A percentile compares a stretch with the other conserved stretches of the same genome.
Evolutionary conservation across 37 sponge, comb jelly and placozoan genomes (phyloP).

Genomic region (Hexactinellida sp.): DNA sequence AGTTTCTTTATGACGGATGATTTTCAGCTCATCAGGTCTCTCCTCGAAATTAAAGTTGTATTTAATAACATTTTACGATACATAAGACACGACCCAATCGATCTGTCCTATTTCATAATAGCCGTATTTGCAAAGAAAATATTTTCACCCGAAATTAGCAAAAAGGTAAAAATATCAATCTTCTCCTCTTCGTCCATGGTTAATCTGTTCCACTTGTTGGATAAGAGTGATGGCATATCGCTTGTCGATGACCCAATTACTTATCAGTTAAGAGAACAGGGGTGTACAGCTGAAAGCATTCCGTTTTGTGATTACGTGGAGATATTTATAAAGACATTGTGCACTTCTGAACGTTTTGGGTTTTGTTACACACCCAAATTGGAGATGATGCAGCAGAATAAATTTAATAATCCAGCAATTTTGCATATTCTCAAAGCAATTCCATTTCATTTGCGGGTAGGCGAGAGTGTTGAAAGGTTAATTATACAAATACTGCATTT

Average conservation of each 20-base stretch:
- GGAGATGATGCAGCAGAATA: neutral
- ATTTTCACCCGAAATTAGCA: neutral
- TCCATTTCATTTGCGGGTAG: neutral
- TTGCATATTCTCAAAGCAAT: neutral
- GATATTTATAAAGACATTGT: neutral
- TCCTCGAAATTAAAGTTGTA: neutral
- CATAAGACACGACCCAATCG: neutral
- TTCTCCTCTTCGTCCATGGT: neutral
- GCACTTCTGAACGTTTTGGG: neutral
- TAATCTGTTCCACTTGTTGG: neutral
- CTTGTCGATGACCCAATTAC: neutral
- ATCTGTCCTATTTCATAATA: neutral
- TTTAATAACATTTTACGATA: neutral
- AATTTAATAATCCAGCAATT: neutral
- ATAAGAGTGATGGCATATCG: neutral
- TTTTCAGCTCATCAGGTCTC: neutral
- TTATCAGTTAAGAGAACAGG: neutral
- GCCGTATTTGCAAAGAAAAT: neutral
- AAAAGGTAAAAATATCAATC: neutral
- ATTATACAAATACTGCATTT: neutral
- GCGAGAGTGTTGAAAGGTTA: neutral
- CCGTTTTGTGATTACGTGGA: slow-evolving; percentile 5
- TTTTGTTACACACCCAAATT: neutral
- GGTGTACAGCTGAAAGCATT: neutral
- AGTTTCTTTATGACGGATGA: slow-evolving; percentile 15